phyloP scores from a whole-genome alignment of 2,888 invertebrate genomes.

The Erebia epiphron region DNA sequence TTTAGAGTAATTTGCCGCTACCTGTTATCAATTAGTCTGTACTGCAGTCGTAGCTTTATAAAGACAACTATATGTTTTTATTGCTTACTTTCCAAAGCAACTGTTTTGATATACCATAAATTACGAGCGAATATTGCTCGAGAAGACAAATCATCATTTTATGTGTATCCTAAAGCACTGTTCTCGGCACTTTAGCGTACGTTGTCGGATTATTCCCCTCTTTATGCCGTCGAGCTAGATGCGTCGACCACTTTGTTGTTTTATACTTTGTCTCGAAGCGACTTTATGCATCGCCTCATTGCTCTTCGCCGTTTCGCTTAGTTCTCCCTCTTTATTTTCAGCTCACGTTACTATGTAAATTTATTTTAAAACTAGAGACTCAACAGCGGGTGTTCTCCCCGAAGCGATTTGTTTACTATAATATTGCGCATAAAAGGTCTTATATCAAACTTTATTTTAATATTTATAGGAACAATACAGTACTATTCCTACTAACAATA shows the following conservation, averaged over 20 bases:
- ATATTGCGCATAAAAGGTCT: slow-evolving; percentile 30
- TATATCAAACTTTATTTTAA: slow-evolving; percentile 17
- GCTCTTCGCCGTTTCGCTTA: slow-evolving; percentile 78
- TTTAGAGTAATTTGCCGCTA: slow-evolving; percentile 62
- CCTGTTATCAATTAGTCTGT: slow-evolving; percentile 32
- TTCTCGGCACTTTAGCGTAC: slow-evolving; percentile 66
- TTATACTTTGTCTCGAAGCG: slow-evolving; percentile 77
- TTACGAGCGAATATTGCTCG: slow-evolving; percentile 55
- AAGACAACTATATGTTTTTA: slow-evolving; percentile 22
- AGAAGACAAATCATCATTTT: slow-evolving; percentile 71
- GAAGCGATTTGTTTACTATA: slow-evolving; percentile 39
- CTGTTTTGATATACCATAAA: slow-evolving; percentile 53
- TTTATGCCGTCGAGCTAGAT: slow-evolving; percentile 71
- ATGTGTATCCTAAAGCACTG: slow-evolving; percentile 69
- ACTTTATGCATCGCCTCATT: slow-evolving; percentile 80
- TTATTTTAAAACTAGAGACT: slow-evolving; percentile 47
- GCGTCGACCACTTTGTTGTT: slow-evolving; percentile 81
- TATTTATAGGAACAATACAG: slow-evolving; percentile 14
- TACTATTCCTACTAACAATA: background rate
- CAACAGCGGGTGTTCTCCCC: slow-evolving; percentile 39
- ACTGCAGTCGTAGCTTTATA: slow-evolving; percentile 24
- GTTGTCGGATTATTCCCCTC: slow-evolving; percentile 73
- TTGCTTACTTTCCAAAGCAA: slow-evolving; percentile 24
- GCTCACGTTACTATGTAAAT: slow-evolving; percentile 78
- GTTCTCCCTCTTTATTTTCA: slow-evolving; percentile 77